Evolutionary conservation across 1,140 invertebrate genomes (phyloP).

Genomic region (Drosophila cardini): DNA sequence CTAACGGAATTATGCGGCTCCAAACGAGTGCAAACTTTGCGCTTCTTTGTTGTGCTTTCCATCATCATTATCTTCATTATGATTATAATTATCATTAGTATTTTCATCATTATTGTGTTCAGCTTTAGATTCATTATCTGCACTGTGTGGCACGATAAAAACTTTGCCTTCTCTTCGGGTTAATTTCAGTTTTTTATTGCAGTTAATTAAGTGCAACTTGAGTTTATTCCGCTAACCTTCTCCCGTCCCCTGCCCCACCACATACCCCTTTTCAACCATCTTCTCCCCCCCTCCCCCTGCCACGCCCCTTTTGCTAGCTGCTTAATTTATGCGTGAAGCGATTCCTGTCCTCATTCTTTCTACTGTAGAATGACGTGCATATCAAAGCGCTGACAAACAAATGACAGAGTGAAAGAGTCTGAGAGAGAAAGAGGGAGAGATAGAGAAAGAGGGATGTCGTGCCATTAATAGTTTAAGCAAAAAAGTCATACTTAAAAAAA

Average conservation of each 20-base stretch:
- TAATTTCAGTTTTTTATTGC: constrained; percentile 80
- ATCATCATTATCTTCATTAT: constrained; percentile 37
- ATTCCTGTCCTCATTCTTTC: background rate
- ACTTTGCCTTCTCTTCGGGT: constrained; percentile 51
- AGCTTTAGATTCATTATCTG: constrained; percentile 25
- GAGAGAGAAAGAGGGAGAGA: background rate
- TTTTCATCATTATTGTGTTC: constrained; percentile 12
- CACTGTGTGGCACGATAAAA: constrained; percentile 36
- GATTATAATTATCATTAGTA: constrained; percentile 15
- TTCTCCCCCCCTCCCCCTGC: background rate
- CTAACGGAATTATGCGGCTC: constrained; percentile 66
- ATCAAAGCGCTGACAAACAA: constrained; percentile 70
- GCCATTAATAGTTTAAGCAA: too few relatives aligned
- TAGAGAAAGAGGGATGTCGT: too few relatives aligned
- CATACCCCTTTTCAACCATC: background rate
- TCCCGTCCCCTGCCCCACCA: background rate
- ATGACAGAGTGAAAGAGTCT: constrained; percentile 6
- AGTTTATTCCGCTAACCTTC: constrained; percentile 35
- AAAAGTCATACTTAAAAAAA: too few relatives aligned
- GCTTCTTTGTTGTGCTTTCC: constrained; percentile 53
- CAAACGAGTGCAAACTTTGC: constrained; percentile 48
- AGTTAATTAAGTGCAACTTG: constrained; percentile 80
- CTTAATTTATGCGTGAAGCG: constrained; percentile 68
- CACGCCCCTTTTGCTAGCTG: constrained; percentile 41
- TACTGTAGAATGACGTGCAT: constrained; percentile 48